Percentiles rank a stretch among this genome's conserved stretches.
phyloP scores from a whole-genome alignment of 2,888 invertebrate genomes.

The Formica aserva region DNA sequence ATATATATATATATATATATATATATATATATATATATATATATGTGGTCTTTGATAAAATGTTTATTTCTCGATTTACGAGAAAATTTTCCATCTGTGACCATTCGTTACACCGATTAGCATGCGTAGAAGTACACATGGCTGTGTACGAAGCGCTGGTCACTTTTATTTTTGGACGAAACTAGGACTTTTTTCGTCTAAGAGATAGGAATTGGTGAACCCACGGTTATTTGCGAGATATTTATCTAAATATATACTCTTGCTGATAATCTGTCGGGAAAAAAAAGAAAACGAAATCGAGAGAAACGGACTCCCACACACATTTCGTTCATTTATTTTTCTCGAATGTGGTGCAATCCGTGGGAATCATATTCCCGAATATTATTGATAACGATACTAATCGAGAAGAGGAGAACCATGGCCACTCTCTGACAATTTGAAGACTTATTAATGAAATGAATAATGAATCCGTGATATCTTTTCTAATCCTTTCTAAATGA shows the following conservation, averaged over 20 bases:
- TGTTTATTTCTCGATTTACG: neutral
- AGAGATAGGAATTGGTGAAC: neutral
- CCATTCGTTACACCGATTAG: neutral
- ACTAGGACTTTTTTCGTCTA: neutral
- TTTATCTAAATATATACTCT: neutral
- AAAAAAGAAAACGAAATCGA: constrained; percentile 10
- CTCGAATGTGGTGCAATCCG: neutral
- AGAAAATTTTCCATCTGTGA: neutral
- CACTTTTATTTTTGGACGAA: neutral
- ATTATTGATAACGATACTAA: neutral
- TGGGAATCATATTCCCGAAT: neutral
- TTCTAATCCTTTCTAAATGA: constrained; percentile 71
- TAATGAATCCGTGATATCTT: constrained; percentile 58
- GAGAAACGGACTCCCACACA: neutral
- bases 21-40: no score
- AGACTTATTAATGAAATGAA: neutral
- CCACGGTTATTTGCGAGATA: neutral
- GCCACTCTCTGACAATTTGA: neutral
- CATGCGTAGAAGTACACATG: neutral
- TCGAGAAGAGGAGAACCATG: neutral
- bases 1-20: neutral
- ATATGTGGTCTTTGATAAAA: neutral
- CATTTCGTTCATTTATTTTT: neutral
- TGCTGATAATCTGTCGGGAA: neutral
- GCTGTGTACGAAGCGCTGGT: neutral